Evolutionary conservation across 1,140 invertebrate genomes (phyloP).

Genomic region (Monomorium pharaonis): DNA sequence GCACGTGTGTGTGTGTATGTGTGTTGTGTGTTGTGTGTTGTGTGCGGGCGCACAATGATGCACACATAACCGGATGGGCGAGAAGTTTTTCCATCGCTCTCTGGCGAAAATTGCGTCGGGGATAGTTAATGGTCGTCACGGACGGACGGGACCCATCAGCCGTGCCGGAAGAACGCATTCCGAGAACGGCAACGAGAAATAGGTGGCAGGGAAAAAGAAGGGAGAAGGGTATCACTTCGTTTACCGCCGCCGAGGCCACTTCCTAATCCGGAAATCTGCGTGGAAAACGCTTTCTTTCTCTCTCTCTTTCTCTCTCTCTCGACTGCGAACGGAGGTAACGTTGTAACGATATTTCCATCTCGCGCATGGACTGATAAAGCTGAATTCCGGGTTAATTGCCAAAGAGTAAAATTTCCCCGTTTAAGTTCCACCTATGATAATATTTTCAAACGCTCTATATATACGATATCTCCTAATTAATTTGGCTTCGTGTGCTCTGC

Average conservation of each 20-base stretch:
- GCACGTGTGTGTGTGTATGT: too few species aligned
- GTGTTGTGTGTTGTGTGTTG: too few species aligned
- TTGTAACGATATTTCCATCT: constrained; percentile 28
- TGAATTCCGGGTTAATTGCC: constrained; percentile 8
- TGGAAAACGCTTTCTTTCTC: neutral
- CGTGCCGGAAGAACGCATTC: constrained; percentile 53
- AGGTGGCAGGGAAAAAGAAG: constrained; percentile 28
- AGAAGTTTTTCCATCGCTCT: constrained; percentile 68
- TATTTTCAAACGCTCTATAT: neutral
- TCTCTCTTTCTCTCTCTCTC: neutral
- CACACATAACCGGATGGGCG: neutral
- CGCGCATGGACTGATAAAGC: neutral
- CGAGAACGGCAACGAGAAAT: constrained; percentile 49
- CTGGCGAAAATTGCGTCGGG: constrained; percentile 62
- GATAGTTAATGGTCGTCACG: constrained; percentile 66
- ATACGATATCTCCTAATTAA: neutral
- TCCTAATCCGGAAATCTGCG: neutral
- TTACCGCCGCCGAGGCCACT: constrained; percentile 20
- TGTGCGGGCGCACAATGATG: neutral
- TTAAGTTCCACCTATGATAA: neutral
- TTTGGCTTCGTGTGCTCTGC: neutral
- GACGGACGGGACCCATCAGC: constrained; percentile 60
- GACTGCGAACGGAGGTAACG: neutral
- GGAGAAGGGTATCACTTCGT: constrained; percentile 46
- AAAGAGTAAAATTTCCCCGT: neutral